Conservation (phyloP, 2,113 vertebrate genomes). For the Sceloporus undulatus region DNA sequence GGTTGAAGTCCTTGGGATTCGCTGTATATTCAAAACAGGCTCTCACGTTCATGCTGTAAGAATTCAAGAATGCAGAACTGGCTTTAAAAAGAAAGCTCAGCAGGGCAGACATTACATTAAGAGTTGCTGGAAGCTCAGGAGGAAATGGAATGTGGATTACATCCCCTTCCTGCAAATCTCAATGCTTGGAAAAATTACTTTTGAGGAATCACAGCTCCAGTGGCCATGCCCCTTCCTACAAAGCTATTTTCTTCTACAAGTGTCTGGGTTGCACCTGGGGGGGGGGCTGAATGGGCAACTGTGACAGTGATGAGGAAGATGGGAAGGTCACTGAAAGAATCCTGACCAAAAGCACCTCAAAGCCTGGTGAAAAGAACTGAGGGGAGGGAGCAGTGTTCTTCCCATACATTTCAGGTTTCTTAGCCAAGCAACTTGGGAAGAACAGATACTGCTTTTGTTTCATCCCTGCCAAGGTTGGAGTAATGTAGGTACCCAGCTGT, state of each 20-base stretch:
- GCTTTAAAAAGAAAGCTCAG: not conserved
- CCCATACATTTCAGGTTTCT: too few relatives aligned
- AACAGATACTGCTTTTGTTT: not conserved
- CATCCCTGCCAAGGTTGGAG: not conserved
- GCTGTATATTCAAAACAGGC: slow-evolving; percentile 91
- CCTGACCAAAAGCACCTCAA: too few relatives aligned
- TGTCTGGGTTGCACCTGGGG: not conserved
- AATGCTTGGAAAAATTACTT: too few relatives aligned
- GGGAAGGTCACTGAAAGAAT: not conserved
- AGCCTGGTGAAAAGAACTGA: too few relatives aligned
- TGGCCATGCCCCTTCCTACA: too few relatives aligned
- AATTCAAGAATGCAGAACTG: slow-evolving; percentile 50
- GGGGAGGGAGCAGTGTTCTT: too few relatives aligned
- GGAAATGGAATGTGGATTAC: not conserved
- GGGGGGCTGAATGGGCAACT: not conserved
- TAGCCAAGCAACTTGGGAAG: not conserved
- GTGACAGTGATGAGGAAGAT: too few relatives aligned
- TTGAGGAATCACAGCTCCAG: too few relatives aligned
- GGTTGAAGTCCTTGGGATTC: slow-evolving; percentile 84
- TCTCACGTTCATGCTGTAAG: slow-evolving; percentile 86
- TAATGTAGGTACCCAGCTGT: not conserved
- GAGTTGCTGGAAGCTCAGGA: not conserved
- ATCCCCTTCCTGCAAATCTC: too few relatives aligned
- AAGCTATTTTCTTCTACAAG: too few relatives aligned
- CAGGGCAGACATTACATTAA: not conserved